A percentile compares a stretch with the other conserved stretches of the same genome.
phyloP scores from a whole-genome alignment of 1,140 invertebrate species.

The Heterodera carotae region DNA sequence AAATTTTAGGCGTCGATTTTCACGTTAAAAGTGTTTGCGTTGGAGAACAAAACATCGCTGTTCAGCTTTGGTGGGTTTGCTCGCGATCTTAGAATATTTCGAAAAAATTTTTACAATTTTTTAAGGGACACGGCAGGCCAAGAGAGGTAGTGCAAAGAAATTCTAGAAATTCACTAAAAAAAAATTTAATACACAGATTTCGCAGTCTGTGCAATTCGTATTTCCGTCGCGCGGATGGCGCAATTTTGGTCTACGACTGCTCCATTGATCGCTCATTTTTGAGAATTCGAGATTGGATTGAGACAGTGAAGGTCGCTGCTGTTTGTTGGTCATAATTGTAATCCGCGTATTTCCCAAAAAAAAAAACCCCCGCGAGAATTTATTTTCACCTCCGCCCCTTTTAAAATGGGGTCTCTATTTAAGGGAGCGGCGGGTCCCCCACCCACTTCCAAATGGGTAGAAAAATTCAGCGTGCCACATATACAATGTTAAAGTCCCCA shows the following conservation, averaged over 20 bases:
- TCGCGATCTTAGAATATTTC: not conserved
- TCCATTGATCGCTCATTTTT: conserved; percentile 53
- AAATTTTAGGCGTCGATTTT: conserved; percentile 72
- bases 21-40: conserved; percentile 72
- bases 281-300: conserved; percentile 58
- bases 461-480: no score
- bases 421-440: no score
- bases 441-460: no score
- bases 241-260: conserved; percentile 62
- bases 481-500: no score
- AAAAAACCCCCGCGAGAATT: no score
- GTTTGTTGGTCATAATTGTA: no score
- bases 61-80: conserved; percentile 70
- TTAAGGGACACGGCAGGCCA: conserved; percentile 71
- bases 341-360: no score
- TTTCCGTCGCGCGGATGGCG: conserved; percentile 60
- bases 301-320: conserved; percentile 60
- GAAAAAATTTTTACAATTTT: conserved; percentile 22
- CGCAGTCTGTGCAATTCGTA: conserved; percentile 62
- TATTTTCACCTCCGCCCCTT: no score
- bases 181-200: conserved; percentile 49
- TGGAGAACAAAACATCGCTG: conserved; percentile 71
- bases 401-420: no score
- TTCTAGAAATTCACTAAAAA: not conserved
- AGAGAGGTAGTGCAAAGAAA: conserved; percentile 66